A percentile compares a stretch with the other conserved stretches of the same genome.
Conservation (phyloP, 35 echinoderm and acorn worm species). For the Amphiura filiformis region DNA sequence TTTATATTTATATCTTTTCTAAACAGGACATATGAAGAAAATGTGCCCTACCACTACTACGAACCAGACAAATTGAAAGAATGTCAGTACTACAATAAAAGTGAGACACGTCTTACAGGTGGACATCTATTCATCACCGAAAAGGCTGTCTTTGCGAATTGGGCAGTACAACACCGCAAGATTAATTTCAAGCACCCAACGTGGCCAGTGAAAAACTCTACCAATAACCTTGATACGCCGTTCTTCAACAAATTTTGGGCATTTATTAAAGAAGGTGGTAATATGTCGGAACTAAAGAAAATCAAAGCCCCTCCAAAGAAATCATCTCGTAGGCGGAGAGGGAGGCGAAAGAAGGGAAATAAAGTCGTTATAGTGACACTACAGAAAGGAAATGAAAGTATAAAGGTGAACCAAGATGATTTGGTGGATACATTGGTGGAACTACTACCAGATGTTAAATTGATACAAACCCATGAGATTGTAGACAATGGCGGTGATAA, state of each 20-base stretch:
- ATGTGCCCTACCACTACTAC: conserved; percentile 91
- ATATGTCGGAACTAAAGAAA: neutral
- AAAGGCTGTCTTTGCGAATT: conserved; percentile 85
- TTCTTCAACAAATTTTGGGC: conserved; percentile 11
- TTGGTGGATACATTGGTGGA: conserved; percentile 16
- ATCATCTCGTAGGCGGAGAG: neutral
- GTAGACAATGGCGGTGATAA: neutral
- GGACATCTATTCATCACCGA: conserved; percentile 97
- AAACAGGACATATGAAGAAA: too few species aligned
- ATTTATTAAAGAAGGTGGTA: neutral
- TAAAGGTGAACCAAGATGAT: conserved; percentile 2
- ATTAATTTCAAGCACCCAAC: conserved; percentile 75
- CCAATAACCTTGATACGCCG: conserved; percentile 4
- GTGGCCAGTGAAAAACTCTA: conserved; percentile 7
- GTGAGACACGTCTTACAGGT: conserved; percentile 60
- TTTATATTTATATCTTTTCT: too few species aligned
- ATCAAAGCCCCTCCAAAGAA: neutral
- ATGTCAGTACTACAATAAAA: conserved; percentile 85
- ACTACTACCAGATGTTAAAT: conserved; percentile 4
- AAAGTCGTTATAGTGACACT: neutral
- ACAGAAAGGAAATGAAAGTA: conserved; percentile 19
- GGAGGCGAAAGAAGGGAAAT: neutral
- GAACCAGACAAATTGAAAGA: conserved; percentile 70
- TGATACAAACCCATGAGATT: neutral
- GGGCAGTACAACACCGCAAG: conserved; percentile 52